Conservation (phyloP, 2,113 vertebrate species). For the Struthio camelus region DNA sequence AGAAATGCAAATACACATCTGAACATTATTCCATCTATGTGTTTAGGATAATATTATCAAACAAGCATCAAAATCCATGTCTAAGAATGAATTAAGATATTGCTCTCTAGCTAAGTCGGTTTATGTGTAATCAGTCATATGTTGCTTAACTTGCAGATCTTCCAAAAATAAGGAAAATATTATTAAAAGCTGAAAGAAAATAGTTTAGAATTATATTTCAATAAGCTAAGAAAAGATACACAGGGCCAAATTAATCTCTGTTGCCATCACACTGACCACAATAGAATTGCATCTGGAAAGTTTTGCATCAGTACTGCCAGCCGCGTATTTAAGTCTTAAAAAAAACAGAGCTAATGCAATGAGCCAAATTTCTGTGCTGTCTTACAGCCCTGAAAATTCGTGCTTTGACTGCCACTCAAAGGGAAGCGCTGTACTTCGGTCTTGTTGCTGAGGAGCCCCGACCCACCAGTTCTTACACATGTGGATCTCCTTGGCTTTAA, state of each 20-base stretch:
- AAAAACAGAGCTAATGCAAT: not conserved
- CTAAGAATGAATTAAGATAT: not conserved
- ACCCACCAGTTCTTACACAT: not conserved
- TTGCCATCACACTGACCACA: constrained; percentile 32
- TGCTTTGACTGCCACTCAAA: not conserved
- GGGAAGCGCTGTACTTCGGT: not conserved
- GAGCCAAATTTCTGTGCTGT: not conserved
- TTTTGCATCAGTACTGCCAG: not conserved
- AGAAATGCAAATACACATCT: not conserved
- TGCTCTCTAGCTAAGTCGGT: not conserved
- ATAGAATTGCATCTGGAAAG: not conserved
- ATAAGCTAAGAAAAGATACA: constrained; percentile 50
- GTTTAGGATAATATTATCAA: too few species aligned
- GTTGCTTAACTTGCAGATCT: constrained; percentile 23
- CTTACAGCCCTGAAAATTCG: not conserved
- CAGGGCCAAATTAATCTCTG: constrained; percentile 48
- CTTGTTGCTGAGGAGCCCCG: not conserved
- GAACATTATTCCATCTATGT: not conserved
- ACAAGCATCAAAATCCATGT: too few species aligned
- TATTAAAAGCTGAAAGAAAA: constrained; percentile 51
- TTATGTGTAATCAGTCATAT: not conserved
- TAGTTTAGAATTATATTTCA: constrained; percentile 52
- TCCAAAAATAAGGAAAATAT: constrained; percentile 64
- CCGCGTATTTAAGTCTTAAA: not conserved
- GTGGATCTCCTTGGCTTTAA: not conserved